These are phyloP conservation scores for Tupaia tana DNA, from an alignment of 2,113 vertebrate species.

Conservation along the genomic window DNA sequence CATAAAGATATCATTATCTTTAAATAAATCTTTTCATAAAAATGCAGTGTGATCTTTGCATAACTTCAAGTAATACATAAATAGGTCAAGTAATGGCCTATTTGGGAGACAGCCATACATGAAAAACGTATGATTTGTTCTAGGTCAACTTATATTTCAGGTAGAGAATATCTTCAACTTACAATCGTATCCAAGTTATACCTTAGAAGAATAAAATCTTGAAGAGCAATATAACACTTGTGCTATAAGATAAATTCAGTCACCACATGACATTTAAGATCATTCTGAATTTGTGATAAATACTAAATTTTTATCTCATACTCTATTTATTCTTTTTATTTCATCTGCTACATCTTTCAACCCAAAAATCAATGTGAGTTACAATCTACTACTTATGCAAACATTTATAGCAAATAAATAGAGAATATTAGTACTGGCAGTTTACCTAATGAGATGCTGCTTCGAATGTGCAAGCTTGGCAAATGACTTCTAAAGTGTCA, in stretches of 20 bases:
- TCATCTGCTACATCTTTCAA: slow-evolving; percentile 34
- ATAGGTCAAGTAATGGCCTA: neutral
- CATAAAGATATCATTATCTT: neutral
- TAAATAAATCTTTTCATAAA: neutral
- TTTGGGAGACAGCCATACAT: neutral
- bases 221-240: slow-evolving; percentile 11
- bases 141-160: slow-evolving; percentile 29
- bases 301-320: neutral
- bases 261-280: neutral
- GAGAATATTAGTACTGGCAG: slow-evolving; percentile 63
- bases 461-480: slow-evolving; percentile 62
- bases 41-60: neutral
- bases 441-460: slow-evolving; percentile 67
- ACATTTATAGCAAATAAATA: slow-evolving; percentile 62
- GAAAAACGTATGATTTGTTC: neutral
- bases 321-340: slow-evolving; percentile 59
- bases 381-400: slow-evolving; percentile 28
- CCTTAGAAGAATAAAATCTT: slow-evolving; percentile 5
- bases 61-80: slow-evolving; percentile 13
- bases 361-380: slow-evolving; percentile 59
- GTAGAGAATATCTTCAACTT: slow-evolving; percentile 12
- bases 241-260: slow-evolving; percentile 46
- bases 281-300: slow-evolving; percentile 50
- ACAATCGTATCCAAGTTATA: neutral
- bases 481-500: slow-evolving; percentile 59